Percentiles rank a stretch among this genome's conserved stretches.
phyloP scores from a whole-genome alignment of 2,797 vertebrate species.

The Rhinogobio ventralis region DNA sequence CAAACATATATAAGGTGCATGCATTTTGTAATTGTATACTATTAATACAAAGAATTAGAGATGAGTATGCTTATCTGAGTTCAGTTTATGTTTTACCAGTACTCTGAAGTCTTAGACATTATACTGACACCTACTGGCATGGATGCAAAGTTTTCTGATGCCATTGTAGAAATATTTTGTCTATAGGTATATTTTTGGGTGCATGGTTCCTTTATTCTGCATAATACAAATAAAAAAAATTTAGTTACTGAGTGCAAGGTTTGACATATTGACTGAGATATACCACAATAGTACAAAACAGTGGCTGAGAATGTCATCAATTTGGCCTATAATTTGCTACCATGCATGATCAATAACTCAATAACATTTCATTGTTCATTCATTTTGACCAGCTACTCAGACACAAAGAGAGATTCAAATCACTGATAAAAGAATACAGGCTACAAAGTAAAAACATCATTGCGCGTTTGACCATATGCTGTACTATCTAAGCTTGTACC shows the following conservation, averaged over 20 bases:
- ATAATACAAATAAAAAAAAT: background rate
- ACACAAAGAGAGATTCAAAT: background rate
- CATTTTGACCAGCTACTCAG: conserved; percentile 4
- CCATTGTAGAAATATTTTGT: background rate
- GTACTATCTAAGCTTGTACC: background rate
- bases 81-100: background rate
- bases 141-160: background rate
- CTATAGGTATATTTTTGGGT: background rate
- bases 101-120: background rate
- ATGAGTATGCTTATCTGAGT: background rate
- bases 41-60: background rate
- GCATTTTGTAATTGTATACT: background rate
- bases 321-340: background rate
- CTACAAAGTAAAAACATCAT: background rate
- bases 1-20: background rate
- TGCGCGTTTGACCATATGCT: background rate
- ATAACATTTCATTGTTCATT: conserved; percentile 10
- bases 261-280: conserved; percentile 3
- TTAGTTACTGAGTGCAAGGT: background rate
- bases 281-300: background rate
- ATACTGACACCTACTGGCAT: background rate
- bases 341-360: conserved; percentile 21
- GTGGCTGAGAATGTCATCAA: background rate
- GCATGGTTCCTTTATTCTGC: background rate
- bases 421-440: conserved; percentile 1